Evolutionary conservation across 2,888 invertebrate genomes (phyloP).

Genomic region (Drosophila anceps): DNA sequence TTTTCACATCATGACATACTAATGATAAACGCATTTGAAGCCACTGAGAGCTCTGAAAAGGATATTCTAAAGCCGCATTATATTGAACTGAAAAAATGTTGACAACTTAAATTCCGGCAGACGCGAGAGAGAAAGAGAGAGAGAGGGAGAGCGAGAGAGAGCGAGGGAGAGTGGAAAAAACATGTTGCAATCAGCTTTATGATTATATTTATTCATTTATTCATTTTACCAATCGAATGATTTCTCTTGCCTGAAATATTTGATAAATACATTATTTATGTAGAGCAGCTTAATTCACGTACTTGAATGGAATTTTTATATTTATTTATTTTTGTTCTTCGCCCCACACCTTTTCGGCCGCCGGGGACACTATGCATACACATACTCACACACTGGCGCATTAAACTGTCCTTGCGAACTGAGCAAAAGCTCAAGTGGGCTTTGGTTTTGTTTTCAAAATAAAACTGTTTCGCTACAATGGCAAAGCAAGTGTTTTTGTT

Average conservation of each 20-base stretch:
- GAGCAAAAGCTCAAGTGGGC: slow-evolving; percentile 75
- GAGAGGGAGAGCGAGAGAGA: not conserved
- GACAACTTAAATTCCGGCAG: not conserved
- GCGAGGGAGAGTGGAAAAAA: not conserved
- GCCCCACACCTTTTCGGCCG: slow-evolving; percentile 4
- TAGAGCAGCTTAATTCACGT: not conserved
- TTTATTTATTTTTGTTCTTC: not conserved
- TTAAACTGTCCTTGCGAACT: slow-evolving; percentile 62
- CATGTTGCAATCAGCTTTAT: slow-evolving; percentile 5
- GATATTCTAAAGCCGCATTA: not conserved
- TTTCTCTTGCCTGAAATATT: slow-evolving; percentile 2
- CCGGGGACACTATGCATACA: slow-evolving; percentile 2
- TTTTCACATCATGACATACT: not conserved
- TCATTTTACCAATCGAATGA: not conserved
- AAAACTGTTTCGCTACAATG: slow-evolving; percentile 71
- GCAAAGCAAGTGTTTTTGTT: slow-evolving; percentile 68
- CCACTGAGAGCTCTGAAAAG: not conserved
- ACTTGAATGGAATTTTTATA: not conserved
- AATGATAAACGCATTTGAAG: not conserved
- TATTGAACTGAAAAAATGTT: not conserved
- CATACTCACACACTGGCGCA: slow-evolving; percentile 29
- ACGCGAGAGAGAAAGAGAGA: not conserved
- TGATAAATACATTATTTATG: slow-evolving; percentile 4
- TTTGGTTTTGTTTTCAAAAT: slow-evolving; percentile 77
- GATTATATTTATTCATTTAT: slow-evolving; percentile 19